Evolutionary conservation across 1,140 invertebrate genomes (phyloP).

Genomic region (Galleria mellonella): DNA sequence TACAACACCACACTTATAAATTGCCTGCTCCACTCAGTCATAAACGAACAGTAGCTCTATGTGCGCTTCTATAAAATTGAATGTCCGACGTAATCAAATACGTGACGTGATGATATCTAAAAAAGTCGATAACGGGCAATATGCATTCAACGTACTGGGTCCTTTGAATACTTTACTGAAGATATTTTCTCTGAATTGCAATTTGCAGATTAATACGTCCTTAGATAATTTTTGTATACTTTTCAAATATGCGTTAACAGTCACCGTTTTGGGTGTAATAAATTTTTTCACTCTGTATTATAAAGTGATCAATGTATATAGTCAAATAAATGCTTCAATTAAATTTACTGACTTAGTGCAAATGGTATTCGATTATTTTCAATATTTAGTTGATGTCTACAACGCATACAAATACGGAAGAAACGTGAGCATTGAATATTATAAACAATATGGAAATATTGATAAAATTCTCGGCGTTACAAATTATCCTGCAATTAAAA

Average conservation of each 20-base stretch:
- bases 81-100: too few species aligned
- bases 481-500: conserved; percentile 16
- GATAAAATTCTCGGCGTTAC: conserved; percentile 20
- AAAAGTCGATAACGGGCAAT: too few species aligned
- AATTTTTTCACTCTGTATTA: conserved; percentile 23
- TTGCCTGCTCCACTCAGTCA: too few species aligned
- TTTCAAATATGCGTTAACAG: neutral
- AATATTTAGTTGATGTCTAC: conserved; percentile 42
- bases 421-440: conserved; percentile 22
- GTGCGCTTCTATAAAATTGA: too few species aligned
- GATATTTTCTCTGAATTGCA: too few species aligned
- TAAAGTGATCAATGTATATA: conserved; percentile 22
- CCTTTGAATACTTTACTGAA: too few species aligned
- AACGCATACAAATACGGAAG: conserved; percentile 37
- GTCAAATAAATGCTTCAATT: conserved; percentile 23
- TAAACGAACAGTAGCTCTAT: too few species aligned
- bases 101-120: too few species aligned
- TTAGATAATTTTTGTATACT: too few species aligned
- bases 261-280: conserved; percentile 12
- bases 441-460: conserved; percentile 24
- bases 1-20: too few species aligned
- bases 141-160: too few species aligned
- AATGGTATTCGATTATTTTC: conserved; percentile 36
- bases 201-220: too few species aligned
- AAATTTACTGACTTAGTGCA: conserved; percentile 38